phyloP scores from a whole-genome alignment of 2,888 invertebrate species.

The Timema podura region DNA sequence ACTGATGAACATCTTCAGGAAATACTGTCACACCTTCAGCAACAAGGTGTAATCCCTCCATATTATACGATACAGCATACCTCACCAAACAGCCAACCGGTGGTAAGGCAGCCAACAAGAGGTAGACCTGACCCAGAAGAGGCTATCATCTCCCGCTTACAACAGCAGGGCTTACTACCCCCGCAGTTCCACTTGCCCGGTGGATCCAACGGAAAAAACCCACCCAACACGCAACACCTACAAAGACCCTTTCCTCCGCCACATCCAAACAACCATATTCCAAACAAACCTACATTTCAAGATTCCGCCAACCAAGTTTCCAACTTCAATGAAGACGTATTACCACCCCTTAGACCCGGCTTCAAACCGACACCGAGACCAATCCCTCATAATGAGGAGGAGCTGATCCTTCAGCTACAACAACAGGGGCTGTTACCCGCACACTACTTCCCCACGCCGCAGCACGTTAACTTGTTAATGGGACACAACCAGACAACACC shows the following conservation, averaged over 20 bases:
- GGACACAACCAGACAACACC: no score
- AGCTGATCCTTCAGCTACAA: conserved; percentile 11
- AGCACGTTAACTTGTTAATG: conserved; percentile 13
- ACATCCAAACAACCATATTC: not conserved
- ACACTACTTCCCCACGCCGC: conserved; percentile 10
- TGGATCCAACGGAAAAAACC: not conserved
- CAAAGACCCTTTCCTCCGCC: conserved; percentile 8
- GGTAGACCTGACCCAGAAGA: conserved; percentile 15
- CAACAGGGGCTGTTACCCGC: conserved; percentile 20
- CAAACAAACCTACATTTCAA: not conserved
- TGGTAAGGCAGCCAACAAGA: not conserved
- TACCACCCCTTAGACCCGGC: no score
- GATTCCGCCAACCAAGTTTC: not conserved
- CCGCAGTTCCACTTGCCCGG: conserved; percentile 6
- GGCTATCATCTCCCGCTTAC: conserved; percentile 24
- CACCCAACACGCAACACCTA: not conserved
- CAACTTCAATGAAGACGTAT: no score
- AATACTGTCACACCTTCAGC: conserved; percentile 42
- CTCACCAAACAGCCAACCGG: no score
- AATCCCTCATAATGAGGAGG: no score
- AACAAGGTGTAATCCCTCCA: conserved; percentile 39
- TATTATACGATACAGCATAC: conserved; percentile 23
- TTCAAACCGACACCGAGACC: no score
- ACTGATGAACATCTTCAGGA: conserved; percentile 36
- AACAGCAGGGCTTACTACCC: conserved; percentile 24